Evolutionary conservation across 2,797 vertebrate genomes (phyloP).

Genomic region (Ciconia nigra): DNA sequence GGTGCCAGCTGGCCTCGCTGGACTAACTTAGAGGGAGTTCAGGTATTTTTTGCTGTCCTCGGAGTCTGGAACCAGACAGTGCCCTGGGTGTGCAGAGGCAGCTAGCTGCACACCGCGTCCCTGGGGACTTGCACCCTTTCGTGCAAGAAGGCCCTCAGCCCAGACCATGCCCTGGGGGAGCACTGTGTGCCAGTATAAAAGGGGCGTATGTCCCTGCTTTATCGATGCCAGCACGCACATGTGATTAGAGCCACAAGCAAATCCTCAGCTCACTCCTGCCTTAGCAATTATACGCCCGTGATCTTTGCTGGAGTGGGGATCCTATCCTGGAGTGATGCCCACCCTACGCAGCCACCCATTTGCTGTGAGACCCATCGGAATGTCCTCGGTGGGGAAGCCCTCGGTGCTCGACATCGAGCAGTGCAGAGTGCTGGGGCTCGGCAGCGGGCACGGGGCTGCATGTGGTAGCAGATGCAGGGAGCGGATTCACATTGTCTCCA

Average conservation of each 20-base stretch:
- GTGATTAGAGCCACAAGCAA: not conserved
- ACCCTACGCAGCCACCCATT: not conserved
- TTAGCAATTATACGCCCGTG: rapidly evolving
- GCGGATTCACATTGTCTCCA: rapidly evolving
- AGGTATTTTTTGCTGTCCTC: not conserved
- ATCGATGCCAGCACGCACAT: rapidly evolving
- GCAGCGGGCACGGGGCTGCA: rapidly evolving
- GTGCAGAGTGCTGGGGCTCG: rapidly evolving
- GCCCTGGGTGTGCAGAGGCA: not conserved
- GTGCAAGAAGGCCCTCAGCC: not conserved
- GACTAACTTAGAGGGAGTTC: not conserved
- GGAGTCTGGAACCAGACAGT: rapidly evolving
- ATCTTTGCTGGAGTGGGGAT: not conserved
- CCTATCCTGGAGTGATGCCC: not conserved
- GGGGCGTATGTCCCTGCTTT: not conserved
- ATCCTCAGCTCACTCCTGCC: not conserved
- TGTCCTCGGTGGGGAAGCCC: not conserved
- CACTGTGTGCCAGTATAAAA: rapidly evolving
- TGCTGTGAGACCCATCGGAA: not conserved
- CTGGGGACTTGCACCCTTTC: not conserved
- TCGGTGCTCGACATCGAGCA: rapidly evolving
- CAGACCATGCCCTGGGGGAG: rapidly evolving
- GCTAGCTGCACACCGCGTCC: not conserved
- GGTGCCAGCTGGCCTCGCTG: not conserved
- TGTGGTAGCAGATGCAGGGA: not conserved